Base-by-base conservation (phyloP, 2,113 vertebrate species). In the Laterallus jamaicensis region DNA sequence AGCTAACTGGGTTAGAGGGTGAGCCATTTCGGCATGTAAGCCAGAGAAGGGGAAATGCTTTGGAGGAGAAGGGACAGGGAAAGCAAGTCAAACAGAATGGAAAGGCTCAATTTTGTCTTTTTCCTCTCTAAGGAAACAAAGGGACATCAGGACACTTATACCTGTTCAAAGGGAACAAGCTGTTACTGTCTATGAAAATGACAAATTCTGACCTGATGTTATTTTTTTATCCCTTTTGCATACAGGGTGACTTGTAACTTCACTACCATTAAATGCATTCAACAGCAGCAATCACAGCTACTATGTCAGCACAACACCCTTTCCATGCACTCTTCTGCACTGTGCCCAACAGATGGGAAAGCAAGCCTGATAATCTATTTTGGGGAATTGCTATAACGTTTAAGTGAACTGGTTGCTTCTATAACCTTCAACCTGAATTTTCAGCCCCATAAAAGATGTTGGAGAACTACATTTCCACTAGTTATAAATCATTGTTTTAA, bases 401-500 rank as follows among this genome's bases (percentile, higher is more conserved):
- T 47, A 88, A 74, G 26, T 59, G 40, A 79, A 74, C 39, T 15
- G 8, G 20, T 49, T 81, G 60, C 25, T 94, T 91, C 96, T 88
- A 54, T 86, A 82, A 92, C 35, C 21, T 95, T 75, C 56, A 26
- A 26, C 40, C 79, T 80, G 50, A n/a, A 73, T 84, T 96, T 92
- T 96, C 64, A 95, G 47, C 82, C 63, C 35, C 15, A 29, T 80
- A 92, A 76, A 78, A 60, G 59, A 64, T 4, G 1, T 19, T 92
- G 83, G 55, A 79, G 87, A 88, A 68, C 28, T 42, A 29, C 19
- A 28, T 64, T 90, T 91, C 49, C 35, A 31, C 26, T 63, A 55
- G 20, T 84, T 93, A 60, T 60, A 62, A 96, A 94, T 92, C 9
- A 21, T 69, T 5, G 90, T 85, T 89, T 92, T 39, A 86, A 90